A percentile compares a stretch with the other conserved stretches of the same genome.
phyloP scores from a whole-genome alignment of 1,140 invertebrate species.

The Holotrichia oblita region DNA sequence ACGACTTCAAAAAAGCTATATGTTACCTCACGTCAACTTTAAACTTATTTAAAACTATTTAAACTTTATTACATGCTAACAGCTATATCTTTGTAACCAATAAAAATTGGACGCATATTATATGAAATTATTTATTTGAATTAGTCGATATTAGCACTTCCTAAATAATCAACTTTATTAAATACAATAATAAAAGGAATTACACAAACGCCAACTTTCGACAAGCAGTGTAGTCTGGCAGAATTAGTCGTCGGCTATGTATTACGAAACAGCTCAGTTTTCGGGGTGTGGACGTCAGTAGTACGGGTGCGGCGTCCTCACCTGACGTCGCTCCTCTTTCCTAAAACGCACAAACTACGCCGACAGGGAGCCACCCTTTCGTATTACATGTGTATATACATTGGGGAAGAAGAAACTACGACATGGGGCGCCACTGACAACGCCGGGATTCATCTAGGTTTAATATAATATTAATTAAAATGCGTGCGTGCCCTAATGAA shows the following conservation, averaged over 20 bases:
- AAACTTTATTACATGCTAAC: too few relatives aligned
- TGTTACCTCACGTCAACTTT: too few relatives aligned
- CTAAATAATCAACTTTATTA: too few relatives aligned
- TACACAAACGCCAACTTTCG: not conserved
- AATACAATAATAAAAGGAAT: too few relatives aligned
- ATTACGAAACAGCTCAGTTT: not conserved
- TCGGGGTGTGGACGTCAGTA: not conserved
- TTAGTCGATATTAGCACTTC: too few relatives aligned
- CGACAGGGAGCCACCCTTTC: not conserved
- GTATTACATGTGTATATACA: not conserved
- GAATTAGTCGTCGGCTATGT: not conserved
- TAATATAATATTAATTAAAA: slow-evolving; percentile 22
- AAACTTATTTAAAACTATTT: too few relatives aligned
- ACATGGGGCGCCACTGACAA: not conserved
- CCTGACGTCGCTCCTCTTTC: slow-evolving; percentile 4
- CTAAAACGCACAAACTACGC: not conserved
- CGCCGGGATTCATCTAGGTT: not conserved
- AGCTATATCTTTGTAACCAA: too few relatives aligned
- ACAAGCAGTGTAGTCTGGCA: not conserved
- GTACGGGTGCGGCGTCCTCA: not conserved
- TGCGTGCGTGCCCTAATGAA: slow-evolving; percentile 6
- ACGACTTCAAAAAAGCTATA: too few relatives aligned
- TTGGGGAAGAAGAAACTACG: not conserved
- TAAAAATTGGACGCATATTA: too few relatives aligned
- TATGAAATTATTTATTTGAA: too few relatives aligned